phyloP scores from a whole-genome alignment of 2,113 vertebrate genomes.

The Pteropus alecto region DNA sequence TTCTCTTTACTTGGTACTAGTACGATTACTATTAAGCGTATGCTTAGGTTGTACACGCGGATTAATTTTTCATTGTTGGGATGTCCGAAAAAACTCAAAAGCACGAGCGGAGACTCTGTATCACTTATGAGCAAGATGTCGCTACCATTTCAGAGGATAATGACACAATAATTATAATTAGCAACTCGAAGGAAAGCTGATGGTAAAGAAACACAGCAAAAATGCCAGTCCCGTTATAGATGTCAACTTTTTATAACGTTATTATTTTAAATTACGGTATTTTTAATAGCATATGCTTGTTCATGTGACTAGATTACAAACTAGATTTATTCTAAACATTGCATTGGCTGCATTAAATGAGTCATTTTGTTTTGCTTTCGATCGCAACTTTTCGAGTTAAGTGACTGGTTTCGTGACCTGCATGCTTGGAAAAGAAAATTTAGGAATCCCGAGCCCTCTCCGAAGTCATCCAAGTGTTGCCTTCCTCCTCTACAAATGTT shows the following conservation, averaged over 20 bases:
- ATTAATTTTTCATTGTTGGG: conserved; percentile 1
- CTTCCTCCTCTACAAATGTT: not conserved
- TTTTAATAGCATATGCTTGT: not conserved
- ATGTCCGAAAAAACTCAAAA: not conserved
- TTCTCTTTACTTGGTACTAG: not conserved
- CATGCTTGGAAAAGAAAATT: not conserved
- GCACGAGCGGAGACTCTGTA: not conserved
- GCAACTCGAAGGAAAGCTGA: conserved; percentile 19
- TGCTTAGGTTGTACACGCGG: not conserved
- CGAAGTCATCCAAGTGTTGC: not conserved
- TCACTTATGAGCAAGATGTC: not conserved
- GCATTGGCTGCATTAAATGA: not conserved
- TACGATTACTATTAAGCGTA: not conserved
- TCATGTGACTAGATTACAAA: not conserved
- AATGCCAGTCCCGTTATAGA: not conserved
- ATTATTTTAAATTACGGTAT: not conserved
- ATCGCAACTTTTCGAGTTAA: not conserved
- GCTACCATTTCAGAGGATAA: not conserved
- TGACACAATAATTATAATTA: not conserved
- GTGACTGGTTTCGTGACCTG: not conserved
- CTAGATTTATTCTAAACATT: conserved; percentile 13
- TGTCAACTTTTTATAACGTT: not conserved
- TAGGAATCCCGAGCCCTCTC: not conserved
- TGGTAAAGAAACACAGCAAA: not conserved
- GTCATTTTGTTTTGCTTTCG: conserved; percentile 11